Evolutionary conservation across 1,140 invertebrate species (phyloP), one percentile per base, ranked within the genome.

Genomic region (Calycopis cecrops): DNA sequence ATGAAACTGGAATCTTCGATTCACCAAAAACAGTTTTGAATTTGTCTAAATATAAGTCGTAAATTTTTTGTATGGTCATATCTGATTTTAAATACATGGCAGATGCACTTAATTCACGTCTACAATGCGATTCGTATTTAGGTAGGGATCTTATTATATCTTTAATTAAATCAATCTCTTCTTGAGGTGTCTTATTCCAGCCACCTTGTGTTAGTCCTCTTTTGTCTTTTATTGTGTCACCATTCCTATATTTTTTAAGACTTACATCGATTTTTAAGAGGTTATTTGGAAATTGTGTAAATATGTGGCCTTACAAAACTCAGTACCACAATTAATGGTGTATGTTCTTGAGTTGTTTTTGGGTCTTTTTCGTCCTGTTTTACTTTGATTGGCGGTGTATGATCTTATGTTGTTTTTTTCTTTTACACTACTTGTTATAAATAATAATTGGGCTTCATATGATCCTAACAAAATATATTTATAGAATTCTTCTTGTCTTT

Each of bases 111-210:
- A 53, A 49, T 53, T 58, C 49, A 12, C 49, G 49, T 47, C 58
- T 48, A 37, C 55, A 63, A 48, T 63, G 61, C 8, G 61, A 59
- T 50, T 59, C 44, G 14, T 59, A 59, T 56, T 56, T 63, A 10
- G 60, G 52, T 34, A 62, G 34, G 16, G 44, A 55, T 57, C 47
- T 33, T 57, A 48, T 54, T 52, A 52, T 21, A 37, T 52, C 3
- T 52, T 38, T 52, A 18, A 52, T 38, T 11, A 52, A 52, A 52
- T 52, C 34, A 52, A 52, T 52, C 8, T 52, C 16, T 52, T 52
- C 49, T 37, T 59, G 42, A 47, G 54, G 12, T 11, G 47, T 57
- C 17, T 59, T 59, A 33, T 63, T 63, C 52, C 57, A 63, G 44
- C 57, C 57, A 55, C 53, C 62, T 54, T 53, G 48, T 62, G 48